Evolutionary conservation across 2,113 vertebrate genomes (phyloP).

Genomic region (Garra rufa): DNA sequence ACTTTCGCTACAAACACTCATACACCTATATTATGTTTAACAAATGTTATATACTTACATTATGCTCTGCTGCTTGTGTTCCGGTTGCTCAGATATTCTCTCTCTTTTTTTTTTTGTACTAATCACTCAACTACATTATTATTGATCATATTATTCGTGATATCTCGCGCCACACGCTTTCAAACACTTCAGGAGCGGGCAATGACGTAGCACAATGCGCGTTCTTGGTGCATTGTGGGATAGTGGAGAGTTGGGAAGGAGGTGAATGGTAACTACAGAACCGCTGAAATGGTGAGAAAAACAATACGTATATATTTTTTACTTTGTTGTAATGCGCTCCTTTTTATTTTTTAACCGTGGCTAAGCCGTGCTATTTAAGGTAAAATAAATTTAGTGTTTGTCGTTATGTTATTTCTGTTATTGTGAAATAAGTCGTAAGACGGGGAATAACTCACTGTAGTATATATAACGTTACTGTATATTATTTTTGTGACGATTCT

Average conservation of each 20-base stretch:
- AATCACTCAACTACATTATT: neutral
- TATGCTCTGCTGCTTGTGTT: neutral
- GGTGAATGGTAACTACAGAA: neutral
- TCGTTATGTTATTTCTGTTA: neutral
- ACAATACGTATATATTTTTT: no score
- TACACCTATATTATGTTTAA: neutral
- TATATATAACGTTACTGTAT: no score
- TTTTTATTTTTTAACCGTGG: neutral
- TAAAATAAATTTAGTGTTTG: neutral
- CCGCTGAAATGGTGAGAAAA: neutral
- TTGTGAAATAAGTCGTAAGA: neutral
- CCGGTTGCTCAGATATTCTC: no score
- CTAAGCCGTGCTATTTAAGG: neutral
- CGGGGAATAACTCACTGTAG: neutral
- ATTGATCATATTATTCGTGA: neutral
- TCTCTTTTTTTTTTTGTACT: no score
- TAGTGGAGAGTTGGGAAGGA: conserved; percentile 49
- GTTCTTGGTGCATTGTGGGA: conserved; percentile 70
- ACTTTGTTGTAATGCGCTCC: neutral
- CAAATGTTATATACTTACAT: conserved; percentile 5
- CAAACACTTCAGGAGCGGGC: neutral
- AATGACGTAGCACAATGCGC: conserved; percentile 11
- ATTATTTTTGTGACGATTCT: neutral
- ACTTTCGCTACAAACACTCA: neutral
- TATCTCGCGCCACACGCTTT: neutral